Percentiles rank a stretch among this genome's conserved stretches.
Evolutionary conservation across 2,797 vertebrate genomes (phyloP).

Genomic region (Limosa lapponica): DNA sequence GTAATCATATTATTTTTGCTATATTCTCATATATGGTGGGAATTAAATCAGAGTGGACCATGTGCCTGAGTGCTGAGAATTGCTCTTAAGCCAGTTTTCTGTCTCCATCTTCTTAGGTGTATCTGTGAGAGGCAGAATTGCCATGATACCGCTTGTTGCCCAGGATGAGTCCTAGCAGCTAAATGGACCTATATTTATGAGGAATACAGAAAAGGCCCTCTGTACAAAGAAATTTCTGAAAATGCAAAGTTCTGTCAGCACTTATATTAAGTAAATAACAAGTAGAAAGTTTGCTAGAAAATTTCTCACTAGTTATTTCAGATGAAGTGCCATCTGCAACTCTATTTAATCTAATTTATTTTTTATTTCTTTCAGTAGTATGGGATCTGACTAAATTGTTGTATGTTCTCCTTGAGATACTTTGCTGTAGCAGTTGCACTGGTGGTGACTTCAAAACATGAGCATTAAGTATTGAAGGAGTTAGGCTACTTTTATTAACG

Average conservation of each 20-base stretch:
- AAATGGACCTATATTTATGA: neutral
- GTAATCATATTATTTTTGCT: neutral
- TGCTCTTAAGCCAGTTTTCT: neutral
- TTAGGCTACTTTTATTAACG: neutral
- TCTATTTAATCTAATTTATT: neutral
- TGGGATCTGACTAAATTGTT: neutral
- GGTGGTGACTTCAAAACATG: neutral
- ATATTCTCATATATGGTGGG: neutral
- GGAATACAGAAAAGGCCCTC: neutral
- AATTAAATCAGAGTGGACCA: neutral
- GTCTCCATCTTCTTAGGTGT: neutral
- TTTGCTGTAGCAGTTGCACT: neutral
- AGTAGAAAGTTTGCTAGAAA: neutral
- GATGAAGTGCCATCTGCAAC: neutral
- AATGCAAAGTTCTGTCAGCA: neutral
- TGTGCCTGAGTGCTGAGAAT: neutral
- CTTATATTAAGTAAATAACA: neutral
- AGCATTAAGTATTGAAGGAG: neutral
- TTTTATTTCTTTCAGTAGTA: neutral
- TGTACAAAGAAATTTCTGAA: neutral
- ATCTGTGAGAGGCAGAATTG: neutral
- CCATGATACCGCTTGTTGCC: neutral
- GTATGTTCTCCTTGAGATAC: neutral
- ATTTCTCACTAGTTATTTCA: neutral
- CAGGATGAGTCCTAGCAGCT: neutral